Percentiles rank a stretch among this genome's conserved stretches.
phyloP scores from a whole-genome alignment of 2,113 vertebrate species.

The Herpailurus yagouaroundi region DNA sequence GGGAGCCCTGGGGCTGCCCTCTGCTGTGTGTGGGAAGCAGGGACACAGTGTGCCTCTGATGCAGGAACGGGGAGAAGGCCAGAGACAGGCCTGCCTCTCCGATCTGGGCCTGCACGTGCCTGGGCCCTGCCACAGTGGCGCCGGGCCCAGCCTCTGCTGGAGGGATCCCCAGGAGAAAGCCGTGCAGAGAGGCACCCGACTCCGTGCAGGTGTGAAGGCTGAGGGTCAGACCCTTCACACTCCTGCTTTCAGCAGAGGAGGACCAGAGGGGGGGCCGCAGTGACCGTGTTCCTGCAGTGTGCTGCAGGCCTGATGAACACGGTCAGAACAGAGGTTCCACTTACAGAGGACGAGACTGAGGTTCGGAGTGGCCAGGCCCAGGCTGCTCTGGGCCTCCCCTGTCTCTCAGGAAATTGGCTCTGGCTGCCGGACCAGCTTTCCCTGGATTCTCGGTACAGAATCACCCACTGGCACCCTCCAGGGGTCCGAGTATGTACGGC shows the following conservation, averaged over 20 bases:
- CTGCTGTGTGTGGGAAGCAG: rapidly evolving
- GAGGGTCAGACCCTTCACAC: not conserved
- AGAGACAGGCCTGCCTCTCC: not conserved
- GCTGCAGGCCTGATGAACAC: rapidly evolving
- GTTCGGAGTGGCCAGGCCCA: no score
- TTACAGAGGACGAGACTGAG: not conserved
- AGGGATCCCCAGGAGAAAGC: no score
- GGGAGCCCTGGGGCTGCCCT: not conserved
- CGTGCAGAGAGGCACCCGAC: rapidly evolving
- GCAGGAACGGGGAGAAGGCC: not conserved
- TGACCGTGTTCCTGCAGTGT: rapidly evolving
- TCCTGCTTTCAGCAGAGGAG: not conserved
- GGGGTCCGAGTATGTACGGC: rapidly evolving
- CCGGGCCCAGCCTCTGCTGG: not conserved
- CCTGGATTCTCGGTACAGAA: not conserved
- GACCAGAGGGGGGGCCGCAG: rapidly evolving
- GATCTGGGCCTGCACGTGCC: not conserved
- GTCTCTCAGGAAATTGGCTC: rapidly evolving
- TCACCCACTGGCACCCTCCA: not conserved
- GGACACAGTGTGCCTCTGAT: rapidly evolving
- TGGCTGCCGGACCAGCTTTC: not conserved
- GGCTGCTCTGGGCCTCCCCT: rapidly evolving
- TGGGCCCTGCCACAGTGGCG: not conserved
- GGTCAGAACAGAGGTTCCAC: no score
- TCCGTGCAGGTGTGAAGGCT: not conserved